Conservation (phyloP, 1,140 invertebrate species). For the Mercenaria mercenaria region DNA sequence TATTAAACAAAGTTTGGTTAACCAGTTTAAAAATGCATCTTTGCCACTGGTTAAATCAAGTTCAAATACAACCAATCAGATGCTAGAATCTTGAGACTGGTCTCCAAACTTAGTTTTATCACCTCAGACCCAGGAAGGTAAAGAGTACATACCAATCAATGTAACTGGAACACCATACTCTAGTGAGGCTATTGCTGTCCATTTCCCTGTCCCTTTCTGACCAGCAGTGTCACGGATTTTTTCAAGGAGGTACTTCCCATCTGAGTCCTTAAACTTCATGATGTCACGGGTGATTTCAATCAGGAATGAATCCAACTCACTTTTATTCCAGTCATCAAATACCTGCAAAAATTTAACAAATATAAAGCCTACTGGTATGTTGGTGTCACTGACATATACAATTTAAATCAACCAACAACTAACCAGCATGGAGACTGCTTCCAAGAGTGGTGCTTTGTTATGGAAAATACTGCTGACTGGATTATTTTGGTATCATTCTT, state of each 20-base stretch:
- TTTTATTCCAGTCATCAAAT: constrained; percentile 98
- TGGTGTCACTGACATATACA: background rate
- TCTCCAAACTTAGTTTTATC: too few relatives aligned
- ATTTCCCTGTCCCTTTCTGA: constrained; percentile 99
- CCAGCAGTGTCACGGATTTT: constrained; percentile 98
- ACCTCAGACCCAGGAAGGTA: too few relatives aligned
- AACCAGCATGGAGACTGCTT: too few relatives aligned
- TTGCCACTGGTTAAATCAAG: too few relatives aligned
- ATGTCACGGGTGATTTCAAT: constrained; percentile 99
- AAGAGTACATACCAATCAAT: constrained; percentile 93
- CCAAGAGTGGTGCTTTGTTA: too few relatives aligned
- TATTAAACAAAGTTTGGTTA: too few relatives aligned
- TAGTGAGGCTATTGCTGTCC: constrained; percentile 98
- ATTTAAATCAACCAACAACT: too few relatives aligned
- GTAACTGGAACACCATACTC: constrained; percentile 99
- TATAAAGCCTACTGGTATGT: background rate
- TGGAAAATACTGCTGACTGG: too few relatives aligned
- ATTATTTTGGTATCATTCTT: too few relatives aligned
- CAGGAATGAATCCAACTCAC: constrained; percentile 98
- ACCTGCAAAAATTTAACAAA: constrained; percentile 87
- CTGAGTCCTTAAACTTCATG: constrained; percentile 95
- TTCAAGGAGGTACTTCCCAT: constrained; percentile 94
- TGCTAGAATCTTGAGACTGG: too few relatives aligned
- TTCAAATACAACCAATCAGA: too few relatives aligned
- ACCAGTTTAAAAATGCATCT: too few relatives aligned